A percentile compares a stretch with the other conserved stretches of the same genome.
phyloP scores from a whole-genome alignment of 2,113 vertebrate species.

The Equus quagga region DNA sequence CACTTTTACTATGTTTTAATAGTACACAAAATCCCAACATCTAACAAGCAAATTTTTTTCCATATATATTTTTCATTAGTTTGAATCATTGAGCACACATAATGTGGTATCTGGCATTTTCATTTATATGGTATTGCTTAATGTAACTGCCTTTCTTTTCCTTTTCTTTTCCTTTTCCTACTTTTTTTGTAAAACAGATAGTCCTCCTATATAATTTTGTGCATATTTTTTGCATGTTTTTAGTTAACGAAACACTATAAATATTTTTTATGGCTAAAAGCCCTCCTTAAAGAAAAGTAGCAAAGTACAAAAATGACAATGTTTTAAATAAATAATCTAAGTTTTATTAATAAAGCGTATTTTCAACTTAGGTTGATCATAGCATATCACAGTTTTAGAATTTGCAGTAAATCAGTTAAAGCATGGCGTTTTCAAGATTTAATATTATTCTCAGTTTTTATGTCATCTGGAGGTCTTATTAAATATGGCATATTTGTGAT shows the following conservation, averaged over 20 bases:
- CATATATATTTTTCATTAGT: neutral
- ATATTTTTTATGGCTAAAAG: neutral
- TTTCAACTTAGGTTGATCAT: slow-evolving; percentile 11
- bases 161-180: neutral
- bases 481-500: neutral
- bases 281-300: neutral
- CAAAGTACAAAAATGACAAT: neutral
- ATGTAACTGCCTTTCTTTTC: neutral
- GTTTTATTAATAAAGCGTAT: neutral
- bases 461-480: neutral
- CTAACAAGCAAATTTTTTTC: neutral
- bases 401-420: neutral
- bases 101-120: neutral
- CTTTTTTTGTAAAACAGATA: neutral
- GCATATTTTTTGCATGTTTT: neutral
- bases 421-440: neutral
- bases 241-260: neutral
- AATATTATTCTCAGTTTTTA: neutral
- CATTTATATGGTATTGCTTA: neutral
- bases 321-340: slow-evolving; percentile 2
- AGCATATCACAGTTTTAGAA: neutral
- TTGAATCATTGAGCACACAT: neutral
- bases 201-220: neutral
- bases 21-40: neutral
- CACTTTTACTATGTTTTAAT: neutral